phyloP scores from a whole-genome alignment of 2,797 vertebrate genomes.

The Paratrypauchen microcephalus region DNA sequence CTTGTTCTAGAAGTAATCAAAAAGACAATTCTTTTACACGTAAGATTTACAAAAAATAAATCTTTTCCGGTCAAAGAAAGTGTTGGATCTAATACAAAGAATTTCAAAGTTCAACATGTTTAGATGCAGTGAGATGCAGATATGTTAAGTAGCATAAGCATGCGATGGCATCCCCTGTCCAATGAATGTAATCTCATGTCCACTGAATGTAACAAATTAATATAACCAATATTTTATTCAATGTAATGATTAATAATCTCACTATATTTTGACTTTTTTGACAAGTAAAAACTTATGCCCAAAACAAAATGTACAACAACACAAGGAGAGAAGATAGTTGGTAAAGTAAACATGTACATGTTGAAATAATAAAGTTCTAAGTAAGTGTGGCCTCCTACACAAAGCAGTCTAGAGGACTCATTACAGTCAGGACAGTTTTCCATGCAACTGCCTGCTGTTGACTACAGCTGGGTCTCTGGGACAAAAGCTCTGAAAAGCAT shows the following conservation, averaged over 20 bases:
- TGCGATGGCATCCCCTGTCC: neutral
- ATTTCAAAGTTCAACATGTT: neutral
- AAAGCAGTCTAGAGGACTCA: slow-evolving; percentile 15
- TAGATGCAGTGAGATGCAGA: neutral
- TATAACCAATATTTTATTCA: neutral
- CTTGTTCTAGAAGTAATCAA: slow-evolving; percentile 18
- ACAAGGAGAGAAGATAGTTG: too few relatives aligned
- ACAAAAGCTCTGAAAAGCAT: slow-evolving; percentile 51
- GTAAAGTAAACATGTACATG: neutral
- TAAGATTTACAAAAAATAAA: neutral
- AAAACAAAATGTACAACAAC: neutral
- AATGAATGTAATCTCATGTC: neutral
- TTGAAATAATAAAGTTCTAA: neutral
- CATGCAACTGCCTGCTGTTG: slow-evolving; percentile 41
- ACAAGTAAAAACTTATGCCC: neutral
- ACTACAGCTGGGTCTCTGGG: slow-evolving; percentile 57
- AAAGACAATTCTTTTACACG: neutral
- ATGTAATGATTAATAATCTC: neutral
- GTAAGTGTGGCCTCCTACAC: slow-evolving; percentile 15
- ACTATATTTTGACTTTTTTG: neutral
- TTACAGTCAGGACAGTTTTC: slow-evolving; percentile 53
- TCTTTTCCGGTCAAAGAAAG: neutral
- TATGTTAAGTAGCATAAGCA: neutral
- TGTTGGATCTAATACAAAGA: neutral
- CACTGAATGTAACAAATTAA: neutral